phyloP scores from a whole-genome alignment of 2,113 vertebrate species.

The Vulpes lagopus region DNA sequence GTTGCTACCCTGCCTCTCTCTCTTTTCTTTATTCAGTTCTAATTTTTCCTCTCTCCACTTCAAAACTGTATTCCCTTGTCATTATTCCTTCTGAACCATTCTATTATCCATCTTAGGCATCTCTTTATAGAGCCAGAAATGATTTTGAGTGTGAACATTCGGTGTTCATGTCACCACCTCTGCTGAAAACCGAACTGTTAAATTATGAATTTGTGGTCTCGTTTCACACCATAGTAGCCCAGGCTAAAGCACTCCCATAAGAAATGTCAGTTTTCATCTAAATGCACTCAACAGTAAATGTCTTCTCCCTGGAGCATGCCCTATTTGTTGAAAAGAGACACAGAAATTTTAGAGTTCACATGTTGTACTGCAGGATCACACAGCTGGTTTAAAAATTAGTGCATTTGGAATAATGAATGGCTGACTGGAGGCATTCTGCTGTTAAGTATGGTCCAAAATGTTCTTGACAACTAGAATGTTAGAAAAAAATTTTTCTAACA shows the following conservation, averaged over 20 bases:
- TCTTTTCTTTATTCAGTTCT: neutral
- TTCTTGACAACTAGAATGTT: constrained; percentile 45
- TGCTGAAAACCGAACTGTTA: constrained; percentile 67
- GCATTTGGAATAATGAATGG: constrained; percentile 69
- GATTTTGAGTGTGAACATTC: constrained; percentile 56
- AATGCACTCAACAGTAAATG: constrained; percentile 64
- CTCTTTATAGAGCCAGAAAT: constrained; percentile 50
- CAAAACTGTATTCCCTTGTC: neutral
- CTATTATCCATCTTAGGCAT: neutral
- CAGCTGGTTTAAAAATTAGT: constrained; percentile 75
- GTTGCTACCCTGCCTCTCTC: neutral
- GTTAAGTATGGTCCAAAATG: constrained; percentile 32
- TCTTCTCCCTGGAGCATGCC: constrained; percentile 51
- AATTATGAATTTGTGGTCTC: constrained; percentile 79
- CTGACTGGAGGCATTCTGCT: constrained; percentile 70
- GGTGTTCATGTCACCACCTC: constrained; percentile 72
- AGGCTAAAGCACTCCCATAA: constrained; percentile 57
- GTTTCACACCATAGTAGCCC: constrained; percentile 68
- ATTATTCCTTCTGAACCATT: neutral
- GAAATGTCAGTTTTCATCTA: constrained; percentile 75
- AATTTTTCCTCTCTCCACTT: constrained; percentile 39
- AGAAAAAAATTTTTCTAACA: neutral
- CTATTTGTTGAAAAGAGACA: constrained; percentile 63
- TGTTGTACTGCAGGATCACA: constrained; percentile 39
- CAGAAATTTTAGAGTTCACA: constrained; percentile 71